These are phyloP conservation scores for Aphelenchoides besseyi DNA, from an alignment of 1,140 invertebrate species.

Conservation along the genomic window DNA sequence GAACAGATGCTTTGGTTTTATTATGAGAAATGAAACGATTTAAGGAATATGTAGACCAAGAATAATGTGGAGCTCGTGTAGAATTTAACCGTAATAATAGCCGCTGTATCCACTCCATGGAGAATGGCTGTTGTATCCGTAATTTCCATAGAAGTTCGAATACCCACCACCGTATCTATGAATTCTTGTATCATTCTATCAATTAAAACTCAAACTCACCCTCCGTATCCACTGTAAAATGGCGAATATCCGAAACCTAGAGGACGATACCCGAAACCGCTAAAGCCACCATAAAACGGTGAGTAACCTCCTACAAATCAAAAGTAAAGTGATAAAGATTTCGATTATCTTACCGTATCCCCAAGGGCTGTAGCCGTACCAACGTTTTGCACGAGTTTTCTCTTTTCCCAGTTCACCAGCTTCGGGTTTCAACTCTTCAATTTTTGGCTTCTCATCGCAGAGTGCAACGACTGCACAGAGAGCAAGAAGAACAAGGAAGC, in stretches of 20 bases:
- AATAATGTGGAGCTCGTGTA: no score
- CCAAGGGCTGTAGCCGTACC: neutral
- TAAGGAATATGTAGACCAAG: no score
- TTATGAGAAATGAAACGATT: no score
- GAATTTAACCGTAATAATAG: no score
- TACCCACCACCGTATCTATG: neutral
- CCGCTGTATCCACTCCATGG: no score
- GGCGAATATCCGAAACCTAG: no score
- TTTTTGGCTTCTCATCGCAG: neutral
- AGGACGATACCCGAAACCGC: no score
- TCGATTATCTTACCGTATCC: neutral
- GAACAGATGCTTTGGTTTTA: no score
- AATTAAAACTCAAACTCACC: no score
- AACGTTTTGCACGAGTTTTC: neutral
- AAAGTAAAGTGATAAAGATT: neutral
- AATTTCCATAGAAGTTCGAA: neutral
- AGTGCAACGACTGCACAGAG: neutral
- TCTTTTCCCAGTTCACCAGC: neutral
- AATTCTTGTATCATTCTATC: neutral
- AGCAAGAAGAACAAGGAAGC: neutral
- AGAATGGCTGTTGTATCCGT: neutral
- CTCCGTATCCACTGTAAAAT: neutral
- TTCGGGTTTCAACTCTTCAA: neutral
- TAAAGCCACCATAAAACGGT: neutral
- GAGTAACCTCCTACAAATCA: neutral